These are phyloP conservation scores for Drosophila pullipes DNA, from an alignment of 2,888 invertebrate genomes.

Conservation along the genomic window DNA sequence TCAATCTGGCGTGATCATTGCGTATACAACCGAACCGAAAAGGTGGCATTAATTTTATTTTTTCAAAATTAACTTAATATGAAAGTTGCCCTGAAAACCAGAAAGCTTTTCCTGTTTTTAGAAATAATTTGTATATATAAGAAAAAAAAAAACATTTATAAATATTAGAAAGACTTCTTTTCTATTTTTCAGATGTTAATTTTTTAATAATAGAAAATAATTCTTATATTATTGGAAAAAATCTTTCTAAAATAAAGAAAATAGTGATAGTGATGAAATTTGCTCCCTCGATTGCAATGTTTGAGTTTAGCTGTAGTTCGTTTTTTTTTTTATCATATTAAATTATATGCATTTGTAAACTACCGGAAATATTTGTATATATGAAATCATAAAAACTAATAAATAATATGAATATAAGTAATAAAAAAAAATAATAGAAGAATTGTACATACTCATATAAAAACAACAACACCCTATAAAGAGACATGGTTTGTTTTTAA, in stretches of 20 bases:
- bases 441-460: background rate
- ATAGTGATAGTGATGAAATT: background rate
- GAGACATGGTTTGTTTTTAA: too few species aligned
- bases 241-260: background rate
- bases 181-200: background rate
- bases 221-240: background rate
- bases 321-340: too few species aligned
- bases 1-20: background rate
- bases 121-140: background rate
- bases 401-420: background rate
- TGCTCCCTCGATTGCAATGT: background rate
- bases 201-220: background rate
- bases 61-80: background rate
- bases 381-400: background rate
- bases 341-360: background rate
- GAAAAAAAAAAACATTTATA: background rate
- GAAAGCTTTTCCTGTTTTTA: background rate
- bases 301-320: background rate
- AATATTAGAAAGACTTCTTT: background rate
- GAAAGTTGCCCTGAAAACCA: background rate
- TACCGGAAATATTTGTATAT: background rate
- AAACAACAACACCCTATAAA: too few species aligned
- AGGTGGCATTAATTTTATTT: background rate
- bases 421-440: background rate
- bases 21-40: background rate